Conservation (phyloP, 2,888 invertebrate genomes). For the Ectobius pallidus region DNA sequence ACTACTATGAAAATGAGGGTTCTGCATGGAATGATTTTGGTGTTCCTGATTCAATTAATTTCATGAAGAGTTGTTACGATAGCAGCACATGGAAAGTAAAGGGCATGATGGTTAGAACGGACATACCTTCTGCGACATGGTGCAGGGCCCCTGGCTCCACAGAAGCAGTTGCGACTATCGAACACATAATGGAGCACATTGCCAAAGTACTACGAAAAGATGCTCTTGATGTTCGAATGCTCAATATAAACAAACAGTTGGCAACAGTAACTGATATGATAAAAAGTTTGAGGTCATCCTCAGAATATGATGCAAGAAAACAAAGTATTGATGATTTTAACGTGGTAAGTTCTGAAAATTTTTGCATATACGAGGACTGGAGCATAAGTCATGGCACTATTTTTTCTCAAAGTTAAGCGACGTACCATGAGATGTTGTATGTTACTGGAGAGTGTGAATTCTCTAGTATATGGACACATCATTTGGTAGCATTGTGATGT, state of each 20-base stretch:
- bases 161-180: constrained; percentile 67
- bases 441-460: too few species aligned
- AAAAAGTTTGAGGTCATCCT: constrained; percentile 61
- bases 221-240: constrained; percentile 61
- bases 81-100: constrained; percentile 63
- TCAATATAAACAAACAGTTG: constrained; percentile 58
- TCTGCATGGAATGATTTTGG: constrained; percentile 60
- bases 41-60: constrained; percentile 50
- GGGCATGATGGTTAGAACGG: constrained; percentile 62
- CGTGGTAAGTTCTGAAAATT: constrained; percentile 53
- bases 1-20: constrained; percentile 60
- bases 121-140: constrained; percentile 71
- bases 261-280: constrained; percentile 59
- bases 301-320: constrained; percentile 63
- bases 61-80: constrained; percentile 68
- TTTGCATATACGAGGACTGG: too few species aligned
- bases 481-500: too few species aligned
- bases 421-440: too few species aligned
- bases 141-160: constrained; percentile 64
- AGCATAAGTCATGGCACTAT: too few species aligned
- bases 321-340: constrained; percentile 65
- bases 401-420: too few species aligned
- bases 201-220: constrained; percentile 62
- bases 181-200: constrained; percentile 71
- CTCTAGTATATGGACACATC: too few species aligned